These are phyloP conservation scores for Corvus hawaiiensis DNA, from an alignment of 2,113 vertebrate genomes.

Conservation along the genomic window DNA sequence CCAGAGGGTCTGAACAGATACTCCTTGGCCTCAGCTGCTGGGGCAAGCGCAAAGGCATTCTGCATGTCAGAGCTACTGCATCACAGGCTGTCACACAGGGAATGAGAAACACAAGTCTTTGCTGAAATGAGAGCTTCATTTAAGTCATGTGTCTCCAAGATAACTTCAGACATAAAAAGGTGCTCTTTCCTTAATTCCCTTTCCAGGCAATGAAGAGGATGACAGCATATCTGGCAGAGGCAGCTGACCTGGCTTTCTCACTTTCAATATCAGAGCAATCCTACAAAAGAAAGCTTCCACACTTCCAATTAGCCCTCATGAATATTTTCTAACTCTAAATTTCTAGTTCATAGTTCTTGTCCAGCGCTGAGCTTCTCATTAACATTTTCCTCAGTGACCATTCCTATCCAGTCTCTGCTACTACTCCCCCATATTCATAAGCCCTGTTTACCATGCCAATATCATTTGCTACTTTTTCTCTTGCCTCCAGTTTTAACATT, in stretches of 20 bases:
- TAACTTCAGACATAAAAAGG: neutral
- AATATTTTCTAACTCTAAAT: neutral
- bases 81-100: neutral
- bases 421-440: neutral
- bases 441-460: neutral
- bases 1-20: neutral
- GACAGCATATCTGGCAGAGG: neutral
- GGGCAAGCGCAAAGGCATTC: neutral
- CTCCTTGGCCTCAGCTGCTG: neutral
- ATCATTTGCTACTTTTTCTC: neutral
- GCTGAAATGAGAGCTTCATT: neutral
- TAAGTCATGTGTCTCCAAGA: neutral
- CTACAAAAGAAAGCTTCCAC: neutral
- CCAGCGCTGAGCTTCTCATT: neutral
- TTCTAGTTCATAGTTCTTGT: neutral
- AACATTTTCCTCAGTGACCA: neutral
- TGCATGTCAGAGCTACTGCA: neutral
- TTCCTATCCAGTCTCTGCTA: neutral
- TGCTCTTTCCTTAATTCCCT: neutral
- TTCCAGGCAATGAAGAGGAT: neutral
- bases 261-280: neutral
- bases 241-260: neutral
- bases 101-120: neutral
- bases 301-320: neutral
- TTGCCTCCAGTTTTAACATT: neutral